Percentiles rank a stretch among this genome's conserved stretches.
Evolutionary conservation across 2,113 vertebrate species (phyloP).

Genomic region (Actenoides hombroni): DNA sequence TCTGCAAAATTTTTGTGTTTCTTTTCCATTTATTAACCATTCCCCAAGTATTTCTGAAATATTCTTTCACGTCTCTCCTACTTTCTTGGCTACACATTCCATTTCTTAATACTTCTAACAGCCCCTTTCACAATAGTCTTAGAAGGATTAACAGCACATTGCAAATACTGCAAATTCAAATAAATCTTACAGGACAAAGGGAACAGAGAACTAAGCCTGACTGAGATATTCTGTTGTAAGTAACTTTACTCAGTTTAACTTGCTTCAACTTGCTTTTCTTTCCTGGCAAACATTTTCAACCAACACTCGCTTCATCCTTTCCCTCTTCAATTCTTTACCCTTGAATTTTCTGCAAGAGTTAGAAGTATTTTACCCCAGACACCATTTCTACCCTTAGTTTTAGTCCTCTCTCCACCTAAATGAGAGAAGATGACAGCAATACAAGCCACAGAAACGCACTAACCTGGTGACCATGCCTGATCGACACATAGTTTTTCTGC

Average conservation of each 20-base stretch:
- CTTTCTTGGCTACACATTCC: not conserved
- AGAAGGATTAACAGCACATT: not conserved
- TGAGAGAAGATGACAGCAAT: not conserved
- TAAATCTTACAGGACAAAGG: not conserved
- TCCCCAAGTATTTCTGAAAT: not conserved
- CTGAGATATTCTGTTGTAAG: not conserved
- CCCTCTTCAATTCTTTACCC: not conserved
- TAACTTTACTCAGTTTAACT: not conserved
- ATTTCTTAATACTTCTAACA: constrained; percentile 7
- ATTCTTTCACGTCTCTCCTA: not conserved
- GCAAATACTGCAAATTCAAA: not conserved
- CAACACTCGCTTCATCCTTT: not conserved
- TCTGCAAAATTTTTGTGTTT: not conserved
- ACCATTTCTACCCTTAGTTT: not conserved
- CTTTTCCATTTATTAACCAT: not conserved
- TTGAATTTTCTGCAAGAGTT: not conserved
- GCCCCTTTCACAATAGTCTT: constrained; percentile 4
- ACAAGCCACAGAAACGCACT: not conserved
- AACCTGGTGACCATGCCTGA: constrained; percentile 29
- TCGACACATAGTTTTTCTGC: constrained; percentile 57
- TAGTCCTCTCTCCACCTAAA: not conserved
- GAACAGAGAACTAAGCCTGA: not conserved
- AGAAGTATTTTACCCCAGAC: not conserved
- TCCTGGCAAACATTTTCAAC: not conserved
- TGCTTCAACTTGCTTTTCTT: not conserved